Base-by-base conservation (phyloP, 2,797 vertebrate genomes). In the Tympanoctomys barrerae region DNA sequence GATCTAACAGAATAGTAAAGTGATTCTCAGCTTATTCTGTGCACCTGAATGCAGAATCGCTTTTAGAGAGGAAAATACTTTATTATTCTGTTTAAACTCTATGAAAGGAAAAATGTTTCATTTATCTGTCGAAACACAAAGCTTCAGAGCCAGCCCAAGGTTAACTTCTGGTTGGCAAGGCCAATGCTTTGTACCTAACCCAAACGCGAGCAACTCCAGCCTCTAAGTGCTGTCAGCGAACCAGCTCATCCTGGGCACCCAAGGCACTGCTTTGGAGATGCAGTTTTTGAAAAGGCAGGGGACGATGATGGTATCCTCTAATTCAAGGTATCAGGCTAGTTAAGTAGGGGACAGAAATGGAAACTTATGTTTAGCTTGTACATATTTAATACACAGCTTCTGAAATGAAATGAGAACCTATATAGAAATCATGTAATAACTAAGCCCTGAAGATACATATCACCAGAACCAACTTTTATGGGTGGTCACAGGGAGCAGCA, bases 41-140 rank as follows among this genome's bases (percentile, higher is more conserved):
- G 97, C 97, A 97, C 97, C 92, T 89, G 91, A 94, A 97, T 94
- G 92, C 94, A 97, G 97, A 96, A 95, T 89, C 91, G 96, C 96
- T 94, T 96, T 95, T 96, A 96, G 94, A 98, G 96, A 98, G 96
- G 94, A 98, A 98, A 98, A 97, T 96, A 98, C 98, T 98, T 98
- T 97, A 93, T 96, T 98, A 98, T 98, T 98, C 98, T 97, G 98
- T 98, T 98, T 98, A 98, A 98, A 98, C 97, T 98, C 95, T 97
- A 97, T 98, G 98, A 98, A 98, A 98, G 98, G 97, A 97, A 98
- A 97, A 98, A 97, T 10, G 95, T 96, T 97, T 98, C 98, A 98
- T 98, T 98, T 98, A 98, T 98, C 97, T 98, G 98, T 96, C 28
- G 92, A 97, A 98, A 94, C 98, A 98, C 98, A 98, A 98, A 98